Evolutionary conservation across 2,888 invertebrate species (phyloP), one percentile per base, ranked within the genome.

Genomic region (Mystacides longicornis): DNA sequence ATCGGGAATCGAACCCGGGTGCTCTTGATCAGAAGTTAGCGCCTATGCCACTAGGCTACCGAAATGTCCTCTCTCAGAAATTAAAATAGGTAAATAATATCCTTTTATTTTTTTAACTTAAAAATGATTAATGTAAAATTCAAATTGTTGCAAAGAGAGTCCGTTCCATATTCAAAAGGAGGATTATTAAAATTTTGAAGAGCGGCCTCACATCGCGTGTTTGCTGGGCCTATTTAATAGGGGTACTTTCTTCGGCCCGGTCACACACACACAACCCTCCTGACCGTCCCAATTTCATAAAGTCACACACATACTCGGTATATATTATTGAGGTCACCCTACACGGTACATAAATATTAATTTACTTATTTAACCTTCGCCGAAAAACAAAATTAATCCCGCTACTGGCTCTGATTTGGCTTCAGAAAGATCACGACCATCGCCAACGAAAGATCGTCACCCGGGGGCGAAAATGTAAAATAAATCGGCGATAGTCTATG

Each of bases 141-240:
- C n/a, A n/a, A n/a, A n/a, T n/a, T n/a, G n/a, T n/a, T n/a, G n/a
- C n/a, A n/a, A n/a, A n/a, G n/a, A n/a, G n/a, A 53, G 31, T 21
- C 47, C 47, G 27, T 37, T 3, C 37, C 27, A 3, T 51, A 50
- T 55, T 52, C 53, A 57, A 60, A 62, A 56, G 60, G 58, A 62
- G 62, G 59, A 62, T 62, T 62, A 62, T 62, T 59, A 57, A 60
- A 60, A 55, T 60, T n/a, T 57, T 55, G 53, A 57, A 52, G 57
- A 55, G 52, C 51, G 58, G 33, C 51, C 23, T 37, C 43, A 54
- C 42, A 57, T 52, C 55, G 56, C 60, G 60, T 58, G 56, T 46
- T 42, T 33, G 52, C 45, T 42, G n/a, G 7, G 5, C 5, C 27
- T 27, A 11, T 11, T 27, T 4, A 43, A 20, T 9, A 23, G 37